Conservation (phyloP, 2,888 invertebrate species). For the Ophraella communa region DNA sequence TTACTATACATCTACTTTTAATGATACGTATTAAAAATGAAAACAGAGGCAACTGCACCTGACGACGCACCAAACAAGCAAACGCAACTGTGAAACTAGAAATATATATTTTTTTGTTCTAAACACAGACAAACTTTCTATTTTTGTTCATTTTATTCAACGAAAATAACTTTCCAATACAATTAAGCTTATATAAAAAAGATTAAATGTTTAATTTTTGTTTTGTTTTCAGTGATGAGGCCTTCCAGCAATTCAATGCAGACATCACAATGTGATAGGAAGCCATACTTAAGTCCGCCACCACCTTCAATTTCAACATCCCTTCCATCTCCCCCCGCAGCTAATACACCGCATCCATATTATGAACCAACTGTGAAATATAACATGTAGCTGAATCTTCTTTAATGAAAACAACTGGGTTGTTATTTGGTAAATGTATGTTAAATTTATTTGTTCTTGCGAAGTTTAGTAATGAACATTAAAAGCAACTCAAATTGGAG, state of each 20-base stretch:
- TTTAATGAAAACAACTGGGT: background rate
- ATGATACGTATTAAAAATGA: background rate
- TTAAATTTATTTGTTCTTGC: too few species aligned
- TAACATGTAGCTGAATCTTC: constrained; percentile 41
- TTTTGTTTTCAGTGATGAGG: constrained; percentile 54
- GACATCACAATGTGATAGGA: constrained; percentile 65
- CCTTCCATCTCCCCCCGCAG: constrained; percentile 62
- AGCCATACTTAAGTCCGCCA: constrained; percentile 64
- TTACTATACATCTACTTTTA: background rate
- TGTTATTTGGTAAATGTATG: too few species aligned
- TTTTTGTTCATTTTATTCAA: background rate
- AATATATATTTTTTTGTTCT: background rate
- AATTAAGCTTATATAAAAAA: too few species aligned
- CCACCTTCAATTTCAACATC: constrained; percentile 60
- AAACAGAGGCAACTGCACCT: background rate
- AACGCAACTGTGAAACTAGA: background rate
- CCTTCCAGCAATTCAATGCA: constrained; percentile 52
- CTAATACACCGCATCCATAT: constrained; percentile 56
- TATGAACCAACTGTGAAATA: constrained; percentile 55
- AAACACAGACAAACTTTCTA: background rate
- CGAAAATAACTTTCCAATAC: too few species aligned
- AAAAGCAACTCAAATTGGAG: too few species aligned
- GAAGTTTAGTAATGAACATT: too few species aligned
- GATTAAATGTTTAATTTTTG: too few species aligned
- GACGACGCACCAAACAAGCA: background rate